phyloP scores from a whole-genome alignment of 1,140 invertebrate genomes.

The Onthophagus taurus region DNA sequence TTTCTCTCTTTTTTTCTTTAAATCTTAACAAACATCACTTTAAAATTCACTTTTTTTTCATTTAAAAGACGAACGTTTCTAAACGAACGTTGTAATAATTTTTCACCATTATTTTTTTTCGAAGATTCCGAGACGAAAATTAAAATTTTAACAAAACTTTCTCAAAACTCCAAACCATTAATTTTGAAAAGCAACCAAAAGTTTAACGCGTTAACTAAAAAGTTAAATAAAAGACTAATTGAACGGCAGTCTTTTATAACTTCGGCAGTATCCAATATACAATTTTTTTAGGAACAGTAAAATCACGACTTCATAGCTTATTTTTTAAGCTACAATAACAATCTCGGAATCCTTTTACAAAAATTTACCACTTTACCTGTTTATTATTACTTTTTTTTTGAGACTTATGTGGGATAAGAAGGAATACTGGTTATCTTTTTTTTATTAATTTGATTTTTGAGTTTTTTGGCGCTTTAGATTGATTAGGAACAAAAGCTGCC shows the following conservation, averaged over 20 bases:
- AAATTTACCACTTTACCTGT: background rate
- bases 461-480: conserved; percentile 3
- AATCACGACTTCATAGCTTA: conserved; percentile 35
- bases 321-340: conserved; percentile 27
- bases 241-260: conserved; percentile 38
- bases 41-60: conserved; percentile 5
- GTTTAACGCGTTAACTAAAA: conserved; percentile 23
- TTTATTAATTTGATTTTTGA: conserved; percentile 8
- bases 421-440: conserved; percentile 11
- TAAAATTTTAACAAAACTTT: conserved; percentile 18
- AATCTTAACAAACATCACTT: conserved; percentile 12
- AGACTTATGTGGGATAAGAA: conserved; percentile 30
- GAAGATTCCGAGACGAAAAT: conserved; percentile 27
- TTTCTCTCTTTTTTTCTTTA: conserved; percentile 8
- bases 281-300: conserved; percentile 37
- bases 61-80: conserved; percentile 1
- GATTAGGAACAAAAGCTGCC: conserved; percentile 16
- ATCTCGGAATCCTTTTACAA: conserved; percentile 24
- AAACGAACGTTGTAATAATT: conserved; percentile 19
- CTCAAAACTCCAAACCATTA: conserved; percentile 33
- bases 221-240: conserved; percentile 29
- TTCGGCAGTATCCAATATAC: conserved; percentile 37
- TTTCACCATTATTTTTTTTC: background rate
- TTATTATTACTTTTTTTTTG: conserved; percentile 10
- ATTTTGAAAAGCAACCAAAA: conserved; percentile 36